phyloP scores from a whole-genome alignment of 2,797 vertebrate genomes.

The Sorex maritimensis region DNA sequence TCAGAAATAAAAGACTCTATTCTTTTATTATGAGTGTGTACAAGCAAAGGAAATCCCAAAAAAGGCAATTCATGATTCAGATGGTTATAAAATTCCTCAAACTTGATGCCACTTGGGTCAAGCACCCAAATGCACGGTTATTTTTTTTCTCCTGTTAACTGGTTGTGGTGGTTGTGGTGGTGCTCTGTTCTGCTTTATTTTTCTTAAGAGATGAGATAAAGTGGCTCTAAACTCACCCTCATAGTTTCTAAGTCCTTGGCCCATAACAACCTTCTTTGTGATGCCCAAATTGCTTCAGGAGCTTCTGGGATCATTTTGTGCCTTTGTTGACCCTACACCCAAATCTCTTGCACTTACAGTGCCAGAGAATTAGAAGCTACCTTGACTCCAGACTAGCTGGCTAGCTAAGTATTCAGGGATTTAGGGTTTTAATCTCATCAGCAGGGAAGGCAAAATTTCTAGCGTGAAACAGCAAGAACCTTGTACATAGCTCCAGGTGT shows the following conservation, averaged over 20 bases:
- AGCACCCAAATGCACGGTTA: neutral
- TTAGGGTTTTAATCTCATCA: conserved; percentile 53
- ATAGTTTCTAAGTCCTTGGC: neutral
- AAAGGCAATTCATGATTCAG: neutral
- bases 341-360: neutral
- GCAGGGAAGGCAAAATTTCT: conserved; percentile 44
- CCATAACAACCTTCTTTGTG: neutral
- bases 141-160: neutral
- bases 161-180: too few species aligned
- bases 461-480: neutral
- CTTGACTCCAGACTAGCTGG: neutral
- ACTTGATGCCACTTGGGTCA: neutral
- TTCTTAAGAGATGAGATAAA: neutral
- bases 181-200: neutral
- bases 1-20: neutral
- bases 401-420: neutral
- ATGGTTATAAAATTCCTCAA: neutral
- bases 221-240: neutral
- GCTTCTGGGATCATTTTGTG: neutral
- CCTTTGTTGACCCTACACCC: neutral
- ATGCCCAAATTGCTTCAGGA: neutral
- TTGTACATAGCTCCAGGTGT: neutral
- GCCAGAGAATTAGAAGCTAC: neutral
- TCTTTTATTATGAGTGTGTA: neutral
- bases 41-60: neutral